Conservation (phyloP, 2,113 vertebrate species). For the Mesembrinibis cayennensis region DNA sequence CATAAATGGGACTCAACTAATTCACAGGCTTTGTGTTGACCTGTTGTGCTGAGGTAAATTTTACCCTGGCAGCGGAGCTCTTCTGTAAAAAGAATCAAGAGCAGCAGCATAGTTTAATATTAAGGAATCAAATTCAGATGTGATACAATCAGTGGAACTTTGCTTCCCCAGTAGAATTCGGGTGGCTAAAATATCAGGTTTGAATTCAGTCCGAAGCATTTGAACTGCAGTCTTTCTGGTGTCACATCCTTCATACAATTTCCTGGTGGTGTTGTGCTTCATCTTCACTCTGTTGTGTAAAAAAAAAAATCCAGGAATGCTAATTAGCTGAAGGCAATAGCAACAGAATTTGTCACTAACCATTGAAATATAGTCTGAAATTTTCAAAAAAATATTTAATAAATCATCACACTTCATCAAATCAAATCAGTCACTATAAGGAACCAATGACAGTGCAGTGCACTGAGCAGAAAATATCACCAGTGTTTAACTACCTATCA, state of each 20-base stretch:
- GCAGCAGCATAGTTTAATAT: not conserved
- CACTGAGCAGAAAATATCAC: not conserved
- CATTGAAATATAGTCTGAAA: not conserved
- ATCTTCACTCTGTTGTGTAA: not conserved
- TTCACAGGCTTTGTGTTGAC: not conserved
- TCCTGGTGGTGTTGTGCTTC: not conserved
- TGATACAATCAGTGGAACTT: not conserved
- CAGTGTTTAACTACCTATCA: not conserved
- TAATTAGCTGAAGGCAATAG: slow-evolving; percentile 26
- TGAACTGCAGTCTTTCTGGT: not conserved
- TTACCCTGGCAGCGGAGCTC: not conserved
- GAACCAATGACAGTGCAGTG: not conserved
- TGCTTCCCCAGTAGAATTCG: not conserved
- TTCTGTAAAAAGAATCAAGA: not conserved
- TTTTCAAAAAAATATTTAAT: not conserved
- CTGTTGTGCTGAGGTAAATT: not conserved
- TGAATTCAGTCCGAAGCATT: not conserved
- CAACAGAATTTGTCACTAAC: not conserved
- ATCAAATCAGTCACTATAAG: not conserved
- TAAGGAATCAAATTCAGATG: not conserved
- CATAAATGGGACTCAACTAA: not conserved
- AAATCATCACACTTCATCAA: not conserved
- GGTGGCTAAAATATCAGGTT: not conserved
- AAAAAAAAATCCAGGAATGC: not conserved
- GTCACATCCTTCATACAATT: not conserved